phyloP scores from a whole-genome alignment of 2,888 invertebrate species.

The Caenorhabditis sulstoni region DNA sequence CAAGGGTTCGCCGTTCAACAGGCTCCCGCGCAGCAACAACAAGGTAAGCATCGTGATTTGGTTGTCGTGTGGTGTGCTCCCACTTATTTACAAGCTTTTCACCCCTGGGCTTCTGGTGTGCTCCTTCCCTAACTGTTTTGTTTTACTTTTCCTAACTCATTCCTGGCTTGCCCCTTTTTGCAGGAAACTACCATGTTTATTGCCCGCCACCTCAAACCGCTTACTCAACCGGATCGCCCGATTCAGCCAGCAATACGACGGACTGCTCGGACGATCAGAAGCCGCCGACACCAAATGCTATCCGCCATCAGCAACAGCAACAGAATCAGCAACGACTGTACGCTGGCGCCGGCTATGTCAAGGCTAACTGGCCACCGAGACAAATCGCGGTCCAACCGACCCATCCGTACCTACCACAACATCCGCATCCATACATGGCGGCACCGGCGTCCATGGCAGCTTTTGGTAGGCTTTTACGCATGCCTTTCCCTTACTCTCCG shows the following conservation, averaged over 20 bases:
- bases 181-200: slow-evolving; percentile 18
- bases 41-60: slow-evolving; percentile 20
- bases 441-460: slow-evolving; percentile 6
- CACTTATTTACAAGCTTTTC: slow-evolving; percentile 3
- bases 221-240: slow-evolving; percentile 53
- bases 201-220: slow-evolving; percentile 10
- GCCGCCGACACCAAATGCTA: slow-evolving; percentile 6
- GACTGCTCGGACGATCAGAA: slow-evolving; percentile 24
- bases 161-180: slow-evolving; percentile 26
- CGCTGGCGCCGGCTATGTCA: slow-evolving; percentile 9
- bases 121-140: slow-evolving; percentile 10
- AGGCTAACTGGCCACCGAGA: background rate
- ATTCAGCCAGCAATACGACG: slow-evolving; percentile 43
- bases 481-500: slow-evolving; percentile 19
- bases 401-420: background rate
- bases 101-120: background rate
- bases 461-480: slow-evolving; percentile 34
- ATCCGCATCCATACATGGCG: background rate
- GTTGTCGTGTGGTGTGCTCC: too few species aligned
- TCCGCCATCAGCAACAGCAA: background rate
- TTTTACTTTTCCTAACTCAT: slow-evolving; percentile 3
- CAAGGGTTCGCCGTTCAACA: slow-evolving; percentile 60
- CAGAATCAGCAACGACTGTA: background rate
- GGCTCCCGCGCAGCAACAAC: slow-evolving; percentile 43
- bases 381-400: background rate